Evolutionary conservation across 2,113 vertebrate genomes (phyloP).

Genomic region (Pardalotus punctatus): DNA sequence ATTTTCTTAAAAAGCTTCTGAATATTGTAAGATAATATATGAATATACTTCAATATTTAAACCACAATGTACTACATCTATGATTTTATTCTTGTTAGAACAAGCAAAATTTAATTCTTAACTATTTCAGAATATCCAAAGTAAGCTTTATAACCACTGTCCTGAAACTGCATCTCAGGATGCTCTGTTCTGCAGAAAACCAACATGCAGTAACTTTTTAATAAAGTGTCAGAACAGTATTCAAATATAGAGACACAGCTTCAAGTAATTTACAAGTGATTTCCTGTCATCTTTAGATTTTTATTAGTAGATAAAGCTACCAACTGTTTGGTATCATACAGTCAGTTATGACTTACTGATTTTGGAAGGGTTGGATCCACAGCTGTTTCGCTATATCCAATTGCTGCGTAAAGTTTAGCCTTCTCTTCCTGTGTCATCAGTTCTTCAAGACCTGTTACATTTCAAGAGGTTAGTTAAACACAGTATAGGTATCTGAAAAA

Average conservation of each 20-base stretch:
- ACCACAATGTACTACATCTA: background rate
- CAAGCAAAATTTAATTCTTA: background rate
- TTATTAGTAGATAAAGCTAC: background rate
- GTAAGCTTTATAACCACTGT: background rate
- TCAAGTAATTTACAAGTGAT: background rate
- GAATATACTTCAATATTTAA: background rate
- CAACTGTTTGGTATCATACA: background rate
- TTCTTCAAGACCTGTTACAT: constrained; percentile 82
- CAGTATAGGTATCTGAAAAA: background rate
- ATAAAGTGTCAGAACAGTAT: background rate
- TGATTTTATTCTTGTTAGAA: background rate
- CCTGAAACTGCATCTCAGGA: background rate
- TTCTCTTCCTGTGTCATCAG: constrained; percentile 91
- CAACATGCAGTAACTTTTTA: background rate
- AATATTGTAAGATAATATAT: background rate
- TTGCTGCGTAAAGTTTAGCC: constrained; percentile 92
- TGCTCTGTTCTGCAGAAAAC: background rate
- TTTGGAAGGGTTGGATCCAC: constrained; percentile 94
- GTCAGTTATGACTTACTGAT: constrained; percentile 75
- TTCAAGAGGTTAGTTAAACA: background rate
- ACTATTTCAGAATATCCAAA: background rate
- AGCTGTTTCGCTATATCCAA: constrained; percentile 93
- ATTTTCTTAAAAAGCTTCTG: background rate
- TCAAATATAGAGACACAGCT: background rate
- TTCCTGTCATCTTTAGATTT: background rate